phyloP scores from a whole-genome alignment of 2,888 invertebrate genomes.

The Meteorus colon region DNA sequence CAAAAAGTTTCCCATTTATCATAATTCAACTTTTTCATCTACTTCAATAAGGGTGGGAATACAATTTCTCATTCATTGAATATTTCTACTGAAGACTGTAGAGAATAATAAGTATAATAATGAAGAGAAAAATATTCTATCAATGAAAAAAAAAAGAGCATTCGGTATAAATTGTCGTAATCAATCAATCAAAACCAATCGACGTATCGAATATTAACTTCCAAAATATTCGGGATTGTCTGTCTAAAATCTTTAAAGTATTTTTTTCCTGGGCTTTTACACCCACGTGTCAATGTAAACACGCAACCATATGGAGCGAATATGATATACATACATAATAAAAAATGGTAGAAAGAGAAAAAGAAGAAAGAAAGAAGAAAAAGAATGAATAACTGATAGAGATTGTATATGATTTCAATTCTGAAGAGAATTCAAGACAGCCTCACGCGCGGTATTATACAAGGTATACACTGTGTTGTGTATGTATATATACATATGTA shows the following conservation, averaged over 20 bases:
- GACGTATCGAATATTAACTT: not conserved
- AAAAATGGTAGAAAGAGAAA: conserved; percentile 8
- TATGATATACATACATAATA: not conserved
- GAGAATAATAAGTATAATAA: not conserved
- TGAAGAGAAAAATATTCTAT: too few species aligned
- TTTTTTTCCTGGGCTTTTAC: conserved; percentile 38
- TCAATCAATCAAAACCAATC: conserved; percentile 10
- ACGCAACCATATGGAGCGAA: conserved; percentile 7
- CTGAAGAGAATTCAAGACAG: conserved; percentile 32
- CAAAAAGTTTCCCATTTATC: too few species aligned
- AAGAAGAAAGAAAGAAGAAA: not conserved
- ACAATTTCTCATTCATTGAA: too few species aligned
- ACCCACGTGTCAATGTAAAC: conserved; percentile 51
- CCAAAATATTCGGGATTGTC: not conserved
- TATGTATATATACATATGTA: conserved; percentile 4
- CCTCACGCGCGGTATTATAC: not conserved
- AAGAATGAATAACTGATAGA: conserved; percentile 4
- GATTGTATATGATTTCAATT: conserved; percentile 50
- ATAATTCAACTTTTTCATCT: too few species aligned
- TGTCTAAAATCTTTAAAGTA: not conserved
- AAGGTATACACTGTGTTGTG: conserved; percentile 26
- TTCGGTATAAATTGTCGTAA: conserved; percentile 3
- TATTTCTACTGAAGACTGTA: not conserved
- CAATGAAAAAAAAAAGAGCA: conserved; percentile 4
- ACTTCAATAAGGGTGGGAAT: too few species aligned